Evolutionary conservation across 2,888 invertebrate species (phyloP).

Genomic region (Hydrotaea cyrtoneurina): DNA sequence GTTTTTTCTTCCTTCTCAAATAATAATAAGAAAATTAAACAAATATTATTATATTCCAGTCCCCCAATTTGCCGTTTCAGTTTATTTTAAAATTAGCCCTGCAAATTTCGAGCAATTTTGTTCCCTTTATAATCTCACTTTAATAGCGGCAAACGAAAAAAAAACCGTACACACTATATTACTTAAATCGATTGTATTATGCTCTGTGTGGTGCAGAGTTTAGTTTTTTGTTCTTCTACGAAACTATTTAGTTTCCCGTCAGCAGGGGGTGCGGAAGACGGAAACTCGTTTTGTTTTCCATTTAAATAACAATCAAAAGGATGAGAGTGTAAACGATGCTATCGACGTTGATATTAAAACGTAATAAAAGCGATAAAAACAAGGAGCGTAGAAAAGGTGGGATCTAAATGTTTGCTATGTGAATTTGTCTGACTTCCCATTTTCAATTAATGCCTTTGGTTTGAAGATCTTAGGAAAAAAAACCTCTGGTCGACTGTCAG

Average conservation of each 20-base stretch:
- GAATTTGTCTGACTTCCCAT: too few species aligned
- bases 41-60: too few species aligned
- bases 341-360: slow-evolving; percentile 15
- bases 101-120: background rate
- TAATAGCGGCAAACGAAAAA: too few species aligned
- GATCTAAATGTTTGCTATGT: too few species aligned
- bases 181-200: slow-evolving; percentile 3
- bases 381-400: background rate
- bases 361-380: background rate
- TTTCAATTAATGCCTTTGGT: too few species aligned
- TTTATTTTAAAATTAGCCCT: background rate
- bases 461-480: too few species aligned
- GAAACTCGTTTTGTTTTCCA: slow-evolving; percentile 8
- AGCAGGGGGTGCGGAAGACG: background rate
- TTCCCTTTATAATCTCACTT: background rate
- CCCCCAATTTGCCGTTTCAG: background rate
- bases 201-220: background rate
- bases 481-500: too few species aligned
- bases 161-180: background rate
- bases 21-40: too few species aligned
- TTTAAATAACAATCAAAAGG: slow-evolving; percentile 35
- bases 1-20: too few species aligned
- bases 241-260: slow-evolving; percentile 14
- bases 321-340: slow-evolving; percentile 22
- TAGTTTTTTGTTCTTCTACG: too few species aligned